Conservation (phyloP, 2,113 vertebrate genomes). For the Sigmodon hispidus region DNA sequence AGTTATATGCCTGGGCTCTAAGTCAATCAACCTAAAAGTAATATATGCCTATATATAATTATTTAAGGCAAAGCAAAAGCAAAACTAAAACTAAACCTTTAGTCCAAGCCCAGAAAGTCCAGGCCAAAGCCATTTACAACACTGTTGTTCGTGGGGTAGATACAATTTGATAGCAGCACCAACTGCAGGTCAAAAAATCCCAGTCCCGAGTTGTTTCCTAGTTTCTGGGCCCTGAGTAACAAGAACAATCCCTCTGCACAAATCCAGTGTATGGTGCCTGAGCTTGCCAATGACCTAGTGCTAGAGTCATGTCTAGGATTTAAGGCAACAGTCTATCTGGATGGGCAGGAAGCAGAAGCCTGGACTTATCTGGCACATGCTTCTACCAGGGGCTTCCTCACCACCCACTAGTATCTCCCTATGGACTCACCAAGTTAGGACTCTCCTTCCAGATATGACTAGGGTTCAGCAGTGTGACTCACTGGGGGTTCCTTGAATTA, state of each 20-base stretch:
- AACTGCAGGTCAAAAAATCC: background rate
- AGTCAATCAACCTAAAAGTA: too few species aligned
- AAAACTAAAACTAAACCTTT: too few species aligned
- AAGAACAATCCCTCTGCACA: background rate
- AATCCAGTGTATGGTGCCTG: background rate
- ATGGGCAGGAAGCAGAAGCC: background rate
- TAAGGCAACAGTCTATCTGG: background rate
- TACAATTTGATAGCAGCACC: accelerated
- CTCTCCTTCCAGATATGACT: background rate
- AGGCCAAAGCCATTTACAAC: too few species aligned
- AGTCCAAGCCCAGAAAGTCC: too few species aligned
- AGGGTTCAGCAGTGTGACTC: background rate
- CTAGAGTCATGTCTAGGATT: background rate
- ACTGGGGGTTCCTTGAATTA: conserved; percentile 26
- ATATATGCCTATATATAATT: too few species aligned
- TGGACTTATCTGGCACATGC: background rate
- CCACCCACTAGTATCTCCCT: background rate
- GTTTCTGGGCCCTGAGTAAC: background rate
- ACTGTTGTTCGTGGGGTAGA: too few species aligned
- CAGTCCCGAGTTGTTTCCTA: background rate
- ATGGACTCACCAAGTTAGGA: background rate
- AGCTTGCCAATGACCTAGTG: background rate
- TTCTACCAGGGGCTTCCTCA: background rate
- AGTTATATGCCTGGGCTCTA: too few species aligned
- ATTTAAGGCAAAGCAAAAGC: too few species aligned